A percentile compares a stretch with the other conserved stretches of the same genome.
phyloP scores from a whole-genome alignment of 2,888 invertebrate species.

The Agrotis clavis region DNA sequence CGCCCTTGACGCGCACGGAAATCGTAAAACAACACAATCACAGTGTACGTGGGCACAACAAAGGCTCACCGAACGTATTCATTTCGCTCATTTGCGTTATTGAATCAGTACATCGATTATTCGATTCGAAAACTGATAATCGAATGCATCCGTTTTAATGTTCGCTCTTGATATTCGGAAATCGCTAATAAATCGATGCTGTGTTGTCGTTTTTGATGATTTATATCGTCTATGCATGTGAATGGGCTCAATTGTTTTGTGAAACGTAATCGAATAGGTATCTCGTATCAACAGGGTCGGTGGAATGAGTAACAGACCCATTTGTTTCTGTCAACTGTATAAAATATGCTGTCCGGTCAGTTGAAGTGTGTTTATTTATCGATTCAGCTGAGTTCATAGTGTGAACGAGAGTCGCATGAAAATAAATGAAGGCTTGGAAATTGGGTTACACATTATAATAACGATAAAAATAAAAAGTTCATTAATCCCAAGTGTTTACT shows the following conservation, averaged over 20 bases:
- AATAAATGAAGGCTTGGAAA: not conserved
- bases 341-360: constrained; percentile 54
- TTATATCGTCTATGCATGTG: constrained; percentile 72
- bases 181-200: constrained; percentile 82
- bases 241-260: constrained; percentile 61
- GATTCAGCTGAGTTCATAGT: constrained; percentile 16
- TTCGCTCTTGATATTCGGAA: constrained; percentile 77
- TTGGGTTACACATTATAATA: too few species aligned
- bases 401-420: not conserved
- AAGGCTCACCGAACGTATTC: constrained; percentile 74
- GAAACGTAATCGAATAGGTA: constrained; percentile 58
- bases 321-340: constrained; percentile 55
- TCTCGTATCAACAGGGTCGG: constrained; percentile 29
- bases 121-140: constrained; percentile 79
- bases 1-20: constrained; percentile 67
- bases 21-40: constrained; percentile 69
- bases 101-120: constrained; percentile 80
- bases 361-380: constrained; percentile 45
- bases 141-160: constrained; percentile 80
- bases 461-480: not conserved
- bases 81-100: constrained; percentile 80
- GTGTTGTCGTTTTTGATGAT: constrained; percentile 77
- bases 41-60: constrained; percentile 65
- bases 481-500: not conserved
- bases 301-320: constrained; percentile 42